phyloP scores from a whole-genome alignment of 2,888 invertebrate species.

The Drosophila mulleri region DNA sequence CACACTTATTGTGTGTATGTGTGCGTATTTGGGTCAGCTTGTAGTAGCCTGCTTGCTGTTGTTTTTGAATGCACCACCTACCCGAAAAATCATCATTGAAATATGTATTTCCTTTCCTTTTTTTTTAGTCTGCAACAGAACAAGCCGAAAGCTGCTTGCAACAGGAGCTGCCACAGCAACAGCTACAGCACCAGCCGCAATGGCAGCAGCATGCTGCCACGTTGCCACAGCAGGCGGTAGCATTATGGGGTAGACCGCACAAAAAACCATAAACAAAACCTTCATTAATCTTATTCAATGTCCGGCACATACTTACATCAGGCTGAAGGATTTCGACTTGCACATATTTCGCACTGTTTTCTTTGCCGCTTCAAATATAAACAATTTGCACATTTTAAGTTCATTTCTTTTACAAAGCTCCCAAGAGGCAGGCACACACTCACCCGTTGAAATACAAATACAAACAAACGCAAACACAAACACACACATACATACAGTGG shows the following conservation, averaged over 20 bases:
- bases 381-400: constrained; percentile 80
- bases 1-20: constrained; percentile 18
- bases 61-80: constrained; percentile 48
- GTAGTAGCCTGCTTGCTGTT: constrained; percentile 53
- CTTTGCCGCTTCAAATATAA: constrained; percentile 61
- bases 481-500: not conserved
- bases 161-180: constrained; percentile 13
- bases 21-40: constrained; percentile 54
- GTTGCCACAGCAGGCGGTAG: constrained; percentile 67
- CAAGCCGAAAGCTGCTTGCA: constrained; percentile 35
- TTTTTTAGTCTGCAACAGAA: constrained; percentile 33
- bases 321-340: constrained; percentile 43
- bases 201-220: constrained; percentile 26
- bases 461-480: not conserved
- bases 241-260: constrained; percentile 38
- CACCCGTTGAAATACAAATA: not conserved
- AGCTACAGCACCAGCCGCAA: not conserved
- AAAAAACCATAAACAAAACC: constrained; percentile 68
- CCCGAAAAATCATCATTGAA: constrained; percentile 64
- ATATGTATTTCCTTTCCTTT: constrained; percentile 58
- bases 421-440: not conserved
- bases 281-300: constrained; percentile 80
- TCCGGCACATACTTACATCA: constrained; percentile 74
- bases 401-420: constrained; percentile 52
- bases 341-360: constrained; percentile 28